Evolutionary conservation across 2,113 vertebrate species (phyloP).

Genomic region (Gymnobelideus leadbeateri): DNA sequence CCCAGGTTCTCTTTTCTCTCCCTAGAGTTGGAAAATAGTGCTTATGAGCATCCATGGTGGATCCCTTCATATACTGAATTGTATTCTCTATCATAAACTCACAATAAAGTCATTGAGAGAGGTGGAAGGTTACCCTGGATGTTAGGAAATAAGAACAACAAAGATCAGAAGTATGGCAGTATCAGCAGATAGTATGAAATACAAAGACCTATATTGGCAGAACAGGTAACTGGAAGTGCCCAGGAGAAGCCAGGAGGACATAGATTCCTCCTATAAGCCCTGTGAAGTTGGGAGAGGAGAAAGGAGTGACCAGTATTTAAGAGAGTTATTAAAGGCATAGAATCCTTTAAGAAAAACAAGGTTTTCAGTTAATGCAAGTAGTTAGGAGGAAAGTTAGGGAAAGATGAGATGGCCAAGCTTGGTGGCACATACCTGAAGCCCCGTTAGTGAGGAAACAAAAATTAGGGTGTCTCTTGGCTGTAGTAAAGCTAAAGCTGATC

Average conservation of each 20-base stretch:
- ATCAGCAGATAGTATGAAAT: not conserved
- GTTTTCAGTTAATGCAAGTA: not conserved
- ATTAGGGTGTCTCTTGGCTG: not conserved
- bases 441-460: not conserved
- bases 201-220: not conserved
- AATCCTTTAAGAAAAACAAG: not conserved
- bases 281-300: not conserved
- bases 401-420: not conserved
- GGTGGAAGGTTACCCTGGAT: not conserved
- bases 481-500: not conserved
- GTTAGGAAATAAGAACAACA: not conserved
- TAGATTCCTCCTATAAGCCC: not conserved
- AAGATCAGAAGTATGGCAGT: not conserved
- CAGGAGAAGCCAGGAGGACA: not conserved
- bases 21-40: not conserved
- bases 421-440: not conserved
- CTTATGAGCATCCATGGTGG: not conserved
- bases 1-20: not conserved
- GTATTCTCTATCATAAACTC: not conserved
- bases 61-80: not conserved
- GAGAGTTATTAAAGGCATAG: not conserved
- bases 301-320: not conserved
- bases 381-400: not conserved
- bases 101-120: not conserved
- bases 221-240: not conserved